phyloP scores from a whole-genome alignment of 2,797 vertebrate species.

The Myoxocephalus aenaeus region DNA sequence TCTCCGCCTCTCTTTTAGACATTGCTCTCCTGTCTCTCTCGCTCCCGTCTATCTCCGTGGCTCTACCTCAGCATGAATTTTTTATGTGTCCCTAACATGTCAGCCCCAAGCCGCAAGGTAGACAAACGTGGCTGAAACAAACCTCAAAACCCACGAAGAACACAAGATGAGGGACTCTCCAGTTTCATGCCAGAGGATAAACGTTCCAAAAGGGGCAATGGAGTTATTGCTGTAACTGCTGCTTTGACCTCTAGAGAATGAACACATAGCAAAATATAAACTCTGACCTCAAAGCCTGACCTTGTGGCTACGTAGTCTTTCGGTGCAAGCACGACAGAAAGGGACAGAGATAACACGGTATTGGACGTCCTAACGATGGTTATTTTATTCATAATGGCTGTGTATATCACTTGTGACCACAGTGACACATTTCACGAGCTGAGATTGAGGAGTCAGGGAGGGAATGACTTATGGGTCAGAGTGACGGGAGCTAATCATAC shows the following conservation, averaged over 20 bases:
- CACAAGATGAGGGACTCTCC: conserved; percentile 40
- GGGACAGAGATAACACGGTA: conserved; percentile 58
- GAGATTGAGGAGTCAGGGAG: conserved; percentile 71
- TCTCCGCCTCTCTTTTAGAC: conserved; percentile 33
- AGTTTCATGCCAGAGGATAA: conserved; percentile 33
- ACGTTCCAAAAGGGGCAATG: conserved; percentile 4
- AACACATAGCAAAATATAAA: conserved; percentile 49
- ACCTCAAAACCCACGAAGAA: conserved; percentile 31
- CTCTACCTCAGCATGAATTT: conserved; percentile 54
- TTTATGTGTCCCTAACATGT: conserved; percentile 63
- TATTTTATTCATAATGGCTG: conserved; percentile 81
- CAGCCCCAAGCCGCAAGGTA: conserved; percentile 46
- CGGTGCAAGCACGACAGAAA: conserved; percentile 24
- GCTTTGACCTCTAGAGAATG: conserved; percentile 52
- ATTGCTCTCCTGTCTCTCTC: conserved; percentile 41
- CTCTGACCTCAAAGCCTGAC: conserved; percentile 51
- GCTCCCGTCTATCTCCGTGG: conserved; percentile 35
- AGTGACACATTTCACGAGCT: conserved; percentile 70
- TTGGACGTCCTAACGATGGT: conserved; percentile 73
- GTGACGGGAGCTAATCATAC: conserved; percentile 79
- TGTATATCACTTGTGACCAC: conserved; percentile 75
- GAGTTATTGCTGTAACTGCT: conserved; percentile 42
- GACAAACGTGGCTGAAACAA: conserved; percentile 51
- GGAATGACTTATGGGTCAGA: conserved; percentile 70
- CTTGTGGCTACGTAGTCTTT: conserved; percentile 47